Conservation (phyloP, 2,797 vertebrate species). For the Danio choprae region DNA sequence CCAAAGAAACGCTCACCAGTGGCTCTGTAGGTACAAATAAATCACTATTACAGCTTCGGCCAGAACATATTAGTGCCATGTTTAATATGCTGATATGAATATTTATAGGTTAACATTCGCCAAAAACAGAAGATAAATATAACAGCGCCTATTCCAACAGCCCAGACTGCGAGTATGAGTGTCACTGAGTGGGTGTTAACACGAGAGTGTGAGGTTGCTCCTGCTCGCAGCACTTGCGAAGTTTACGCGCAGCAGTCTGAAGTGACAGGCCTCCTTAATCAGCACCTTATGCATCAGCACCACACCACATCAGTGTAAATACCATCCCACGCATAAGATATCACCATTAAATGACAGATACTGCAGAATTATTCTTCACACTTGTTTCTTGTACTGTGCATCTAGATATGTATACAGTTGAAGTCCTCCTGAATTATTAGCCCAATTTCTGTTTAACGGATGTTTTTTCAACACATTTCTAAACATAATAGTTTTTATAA, state of each 20-base stretch:
- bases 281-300: constrained; percentile 27
- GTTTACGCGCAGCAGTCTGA: constrained; percentile 30
- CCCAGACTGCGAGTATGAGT: constrained; percentile 31
- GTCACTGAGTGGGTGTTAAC: constrained; percentile 49
- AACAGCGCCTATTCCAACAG: constrained; percentile 14
- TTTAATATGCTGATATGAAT: background rate
- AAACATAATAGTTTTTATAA: too few species aligned
- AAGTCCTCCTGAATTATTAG: too few species aligned
- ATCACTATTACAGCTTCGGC: background rate
- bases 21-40: background rate
- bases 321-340: constrained; percentile 7
- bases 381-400: background rate
- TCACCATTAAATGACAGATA: background rate
- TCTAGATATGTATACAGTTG: background rate
- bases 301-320: constrained; percentile 24
- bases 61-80: background rate
- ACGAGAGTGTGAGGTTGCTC: constrained; percentile 39
- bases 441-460: too few species aligned
- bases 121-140: constrained; percentile 1
- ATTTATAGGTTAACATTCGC: background rate
- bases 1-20: background rate
- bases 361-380: background rate
- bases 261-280: constrained; percentile 34
- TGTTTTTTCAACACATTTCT: too few species aligned
- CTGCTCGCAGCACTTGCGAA: constrained; percentile 22